Evolutionary conservation across 1,140 invertebrate species (phyloP).

Genomic region (Trichonephila clavipes): DNA sequence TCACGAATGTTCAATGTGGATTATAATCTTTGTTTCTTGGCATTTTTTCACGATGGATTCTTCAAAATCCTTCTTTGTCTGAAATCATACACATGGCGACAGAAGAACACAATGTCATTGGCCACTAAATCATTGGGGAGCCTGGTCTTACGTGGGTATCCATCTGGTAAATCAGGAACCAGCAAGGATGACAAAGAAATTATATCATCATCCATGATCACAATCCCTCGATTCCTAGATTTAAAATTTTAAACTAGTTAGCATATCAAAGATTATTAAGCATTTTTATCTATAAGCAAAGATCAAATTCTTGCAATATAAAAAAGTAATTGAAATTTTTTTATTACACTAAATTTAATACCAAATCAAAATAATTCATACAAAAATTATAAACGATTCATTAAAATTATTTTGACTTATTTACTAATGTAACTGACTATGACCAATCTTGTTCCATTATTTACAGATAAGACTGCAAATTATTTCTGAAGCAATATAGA

Average conservation of each 20-base stretch:
- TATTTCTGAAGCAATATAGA: too few relatives aligned
- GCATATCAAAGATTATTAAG: too few relatives aligned
- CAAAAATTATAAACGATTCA: too few relatives aligned
- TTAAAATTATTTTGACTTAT: too few relatives aligned
- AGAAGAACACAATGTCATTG: constrained; percentile 94
- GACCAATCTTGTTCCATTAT: too few relatives aligned
- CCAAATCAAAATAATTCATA: too few relatives aligned
- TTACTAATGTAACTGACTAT: too few relatives aligned
- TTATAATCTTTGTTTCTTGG: constrained; percentile 15
- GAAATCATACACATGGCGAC: constrained; percentile 96
- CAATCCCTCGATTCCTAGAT: constrained; percentile 50
- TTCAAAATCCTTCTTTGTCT: constrained; percentile 85
- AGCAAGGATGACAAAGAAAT: constrained; percentile 81
- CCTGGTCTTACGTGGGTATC: constrained; percentile 82
- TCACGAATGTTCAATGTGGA: constrained; percentile 62
- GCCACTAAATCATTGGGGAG: constrained; percentile 88
- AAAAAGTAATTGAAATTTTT: too few relatives aligned
- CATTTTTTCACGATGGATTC: constrained; percentile 69
- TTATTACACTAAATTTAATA: too few relatives aligned
- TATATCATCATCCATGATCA: constrained; percentile 51
- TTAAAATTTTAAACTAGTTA: background rate
- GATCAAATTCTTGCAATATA: too few relatives aligned
- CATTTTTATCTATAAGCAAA: too few relatives aligned
- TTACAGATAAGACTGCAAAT: too few relatives aligned
- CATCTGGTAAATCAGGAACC: constrained; percentile 83